These are phyloP conservation scores for Acanthurus leucopareius DNA, from an alignment of 2,797 vertebrate genomes.

Conservation along the genomic window DNA sequence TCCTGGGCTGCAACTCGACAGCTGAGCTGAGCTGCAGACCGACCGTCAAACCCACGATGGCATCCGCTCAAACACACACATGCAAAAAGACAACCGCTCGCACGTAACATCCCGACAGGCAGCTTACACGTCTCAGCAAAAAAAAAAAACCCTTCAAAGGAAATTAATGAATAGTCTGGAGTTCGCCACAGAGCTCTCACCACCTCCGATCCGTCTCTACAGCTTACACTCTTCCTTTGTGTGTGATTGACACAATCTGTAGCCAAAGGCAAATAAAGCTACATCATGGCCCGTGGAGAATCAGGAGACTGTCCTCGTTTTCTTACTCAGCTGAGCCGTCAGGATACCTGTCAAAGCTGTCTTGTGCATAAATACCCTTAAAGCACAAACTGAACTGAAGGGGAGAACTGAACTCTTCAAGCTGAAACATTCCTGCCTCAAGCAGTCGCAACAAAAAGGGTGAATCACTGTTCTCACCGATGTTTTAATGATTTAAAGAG, in stretches of 20 bases:
- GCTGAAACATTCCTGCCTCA: neutral
- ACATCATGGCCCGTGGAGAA: conserved; percentile 30
- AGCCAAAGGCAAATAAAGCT: conserved; percentile 42
- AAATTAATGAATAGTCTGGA: conserved; percentile 62
- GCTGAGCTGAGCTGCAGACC: conserved; percentile 45
- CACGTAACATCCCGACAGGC: conserved; percentile 49
- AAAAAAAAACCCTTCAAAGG: conserved; percentile 51
- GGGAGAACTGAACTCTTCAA: conserved; percentile 2
- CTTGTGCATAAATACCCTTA: conserved; percentile 15
- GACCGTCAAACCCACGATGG: conserved; percentile 51
- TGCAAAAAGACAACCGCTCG: conserved; percentile 3
- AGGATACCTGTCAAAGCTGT: conserved; percentile 53
- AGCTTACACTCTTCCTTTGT: conserved; percentile 51
- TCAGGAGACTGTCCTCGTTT: conserved; percentile 25
- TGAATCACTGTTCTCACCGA: neutral
- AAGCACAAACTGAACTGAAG: conserved; percentile 18
- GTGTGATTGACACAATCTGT: conserved; percentile 58
- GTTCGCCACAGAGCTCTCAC: conserved; percentile 37
- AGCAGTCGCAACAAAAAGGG: neutral
- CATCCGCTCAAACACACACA: conserved; percentile 20
- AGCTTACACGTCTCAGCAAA: conserved; percentile 58
- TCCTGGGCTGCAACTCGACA: conserved; percentile 37
- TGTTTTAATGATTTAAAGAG: neutral
- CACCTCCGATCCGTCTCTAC: conserved; percentile 33
- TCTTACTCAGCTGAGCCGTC: conserved; percentile 19